These are phyloP conservation scores for Chymomyza procnemis DNA, from an alignment of 2,888 invertebrate genomes.

Conservation along the genomic window DNA sequence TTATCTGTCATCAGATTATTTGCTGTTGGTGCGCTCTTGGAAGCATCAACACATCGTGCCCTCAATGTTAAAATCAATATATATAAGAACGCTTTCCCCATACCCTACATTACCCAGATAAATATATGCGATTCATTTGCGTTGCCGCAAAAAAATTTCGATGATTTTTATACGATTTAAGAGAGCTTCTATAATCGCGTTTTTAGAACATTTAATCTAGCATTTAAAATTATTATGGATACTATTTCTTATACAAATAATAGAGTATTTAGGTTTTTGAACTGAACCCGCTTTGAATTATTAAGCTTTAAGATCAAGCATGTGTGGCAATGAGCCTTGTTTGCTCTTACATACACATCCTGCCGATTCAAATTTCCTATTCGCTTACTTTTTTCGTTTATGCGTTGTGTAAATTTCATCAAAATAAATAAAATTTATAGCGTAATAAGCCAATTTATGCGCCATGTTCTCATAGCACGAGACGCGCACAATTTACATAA, in stretches of 20 bases:
- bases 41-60: slow-evolving; percentile 67
- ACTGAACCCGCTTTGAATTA: too few species aligned
- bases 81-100: neutral
- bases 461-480: slow-evolving; percentile 43
- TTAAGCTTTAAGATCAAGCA: slow-evolving; percentile 34
- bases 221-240: too few species aligned
- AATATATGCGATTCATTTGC: slow-evolving; percentile 9
- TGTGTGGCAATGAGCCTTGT: neutral
- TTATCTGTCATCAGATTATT: neutral
- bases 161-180: neutral
- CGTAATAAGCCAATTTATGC: slow-evolving; percentile 72
- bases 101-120: neutral
- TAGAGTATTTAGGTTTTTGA: too few species aligned
- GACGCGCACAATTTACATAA: slow-evolving; percentile 67
- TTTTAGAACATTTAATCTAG: neutral
- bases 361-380: neutral
- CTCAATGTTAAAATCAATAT: slow-evolving; percentile 55
- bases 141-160: slow-evolving; percentile 2
- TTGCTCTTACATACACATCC: neutral
- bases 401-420: slow-evolving; percentile 66
- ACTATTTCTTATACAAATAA: too few species aligned
- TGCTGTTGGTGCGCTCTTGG: slow-evolving; percentile 17
- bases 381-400: slow-evolving; percentile 28
- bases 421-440: slow-evolving; percentile 75
- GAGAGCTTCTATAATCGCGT: neutral